A percentile compares a stretch with the other conserved stretches of the same genome.
Evolutionary conservation across 2,888 invertebrate species (phyloP).

Genomic region (Ceriagrion tenellum): DNA sequence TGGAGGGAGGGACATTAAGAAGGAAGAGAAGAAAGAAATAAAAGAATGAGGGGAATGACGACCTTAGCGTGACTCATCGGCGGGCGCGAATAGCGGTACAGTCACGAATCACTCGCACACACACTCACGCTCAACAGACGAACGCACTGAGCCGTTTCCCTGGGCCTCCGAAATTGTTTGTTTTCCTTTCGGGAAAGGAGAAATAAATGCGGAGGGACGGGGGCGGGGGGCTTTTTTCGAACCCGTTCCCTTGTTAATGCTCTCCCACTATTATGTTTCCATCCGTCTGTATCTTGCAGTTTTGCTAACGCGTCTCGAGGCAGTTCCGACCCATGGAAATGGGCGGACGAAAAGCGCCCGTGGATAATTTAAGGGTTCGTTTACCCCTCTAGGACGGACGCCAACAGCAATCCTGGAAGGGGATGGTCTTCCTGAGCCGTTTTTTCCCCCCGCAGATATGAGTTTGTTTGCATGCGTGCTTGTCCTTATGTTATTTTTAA

Average conservation of each 20-base stretch:
- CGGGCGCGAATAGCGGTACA: conserved; percentile 28
- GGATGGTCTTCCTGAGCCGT: not conserved
- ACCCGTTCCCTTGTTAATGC: not conserved
- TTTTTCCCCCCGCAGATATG: not conserved
- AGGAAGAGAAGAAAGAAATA: not conserved
- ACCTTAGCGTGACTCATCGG: conserved; percentile 32
- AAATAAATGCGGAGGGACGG: not conserved
- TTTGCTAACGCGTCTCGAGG: too few species aligned
- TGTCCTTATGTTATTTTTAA: not conserved
- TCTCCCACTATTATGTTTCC: not conserved
- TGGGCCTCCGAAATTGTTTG: not conserved
- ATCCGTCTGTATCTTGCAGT: not conserved
- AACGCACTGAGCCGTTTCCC: not conserved
- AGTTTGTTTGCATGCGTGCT: too few species aligned
- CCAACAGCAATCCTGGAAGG: not conserved
- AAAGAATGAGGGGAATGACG: not conserved
- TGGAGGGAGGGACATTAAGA: not conserved
- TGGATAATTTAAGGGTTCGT: not conserved
- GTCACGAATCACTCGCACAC: not conserved
- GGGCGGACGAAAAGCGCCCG: not conserved
- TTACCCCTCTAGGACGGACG: not conserved
- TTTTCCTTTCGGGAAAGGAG: not conserved
- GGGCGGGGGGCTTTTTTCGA: not conserved
- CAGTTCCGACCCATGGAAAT: not conserved
- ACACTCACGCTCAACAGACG: not conserved